Percentiles rank a stretch among this genome's conserved stretches.
phyloP scores from a whole-genome alignment of 1,140 invertebrate species.

The Achroia grisella region DNA sequence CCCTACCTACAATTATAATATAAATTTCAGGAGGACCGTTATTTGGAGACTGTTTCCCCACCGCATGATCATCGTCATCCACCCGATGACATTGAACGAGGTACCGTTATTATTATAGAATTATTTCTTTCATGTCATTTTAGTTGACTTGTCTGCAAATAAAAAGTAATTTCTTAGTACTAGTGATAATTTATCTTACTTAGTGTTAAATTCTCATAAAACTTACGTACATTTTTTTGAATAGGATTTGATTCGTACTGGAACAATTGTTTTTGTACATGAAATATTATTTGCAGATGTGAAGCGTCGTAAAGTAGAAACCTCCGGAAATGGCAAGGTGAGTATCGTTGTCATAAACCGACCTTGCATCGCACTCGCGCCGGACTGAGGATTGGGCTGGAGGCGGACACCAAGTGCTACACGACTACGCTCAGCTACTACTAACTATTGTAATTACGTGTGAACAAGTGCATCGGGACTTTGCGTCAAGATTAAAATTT shows the following conservation, averaged over 20 bases:
- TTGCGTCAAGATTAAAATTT: no score
- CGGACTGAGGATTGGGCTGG: conserved; percentile 73
- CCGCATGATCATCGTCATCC: conserved; percentile 56
- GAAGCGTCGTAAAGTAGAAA: conserved; percentile 87
- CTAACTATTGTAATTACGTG: not conserved
- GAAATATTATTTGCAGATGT: conserved; percentile 77
- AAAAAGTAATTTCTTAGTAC: no score
- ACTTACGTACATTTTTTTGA: no score
- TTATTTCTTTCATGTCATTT: no score
- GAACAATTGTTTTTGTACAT: no score
- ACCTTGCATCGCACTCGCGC: conserved; percentile 63
- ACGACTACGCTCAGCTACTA: not conserved
- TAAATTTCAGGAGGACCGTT: conserved; percentile 56
- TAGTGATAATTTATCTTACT: no score
- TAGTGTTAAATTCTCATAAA: no score
- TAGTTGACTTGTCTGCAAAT: no score
- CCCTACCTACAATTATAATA: no score
- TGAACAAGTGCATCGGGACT: no score
- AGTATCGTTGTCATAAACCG: conserved; percentile 75
- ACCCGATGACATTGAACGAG: conserved; percentile 61
- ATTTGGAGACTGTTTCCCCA: conserved; percentile 58
- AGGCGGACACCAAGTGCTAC: conserved; percentile 19
- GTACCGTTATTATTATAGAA: conserved; percentile 20
- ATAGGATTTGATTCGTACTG: no score
- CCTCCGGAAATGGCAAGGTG: conserved; percentile 81